phyloP scores from a whole-genome alignment of 2,113 vertebrate species.

The Aegotheles bennettii region DNA sequence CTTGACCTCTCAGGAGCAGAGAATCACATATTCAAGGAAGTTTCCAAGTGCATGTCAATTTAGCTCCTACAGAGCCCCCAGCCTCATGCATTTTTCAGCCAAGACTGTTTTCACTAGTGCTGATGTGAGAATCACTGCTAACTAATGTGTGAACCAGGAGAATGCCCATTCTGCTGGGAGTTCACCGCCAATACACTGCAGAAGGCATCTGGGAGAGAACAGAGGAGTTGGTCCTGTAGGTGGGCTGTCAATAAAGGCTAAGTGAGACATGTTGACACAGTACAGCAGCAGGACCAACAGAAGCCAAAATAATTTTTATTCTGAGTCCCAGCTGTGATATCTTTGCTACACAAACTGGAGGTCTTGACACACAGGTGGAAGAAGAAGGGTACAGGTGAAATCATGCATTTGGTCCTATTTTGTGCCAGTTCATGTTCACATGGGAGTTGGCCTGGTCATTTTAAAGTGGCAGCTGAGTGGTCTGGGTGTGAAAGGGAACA shows the following conservation, averaged over 20 bases:
- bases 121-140: not conserved
- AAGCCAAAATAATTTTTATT: not conserved
- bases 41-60: not conserved
- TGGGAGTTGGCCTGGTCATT: not conserved
- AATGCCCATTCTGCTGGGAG: fast-evolving
- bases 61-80: not conserved
- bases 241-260: not conserved
- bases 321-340: not conserved
- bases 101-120: not conserved
- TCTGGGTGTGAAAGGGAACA: not conserved
- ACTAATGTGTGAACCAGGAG: not conserved
- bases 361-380: not conserved
- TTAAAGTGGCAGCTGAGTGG: not conserved
- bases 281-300: not conserved
- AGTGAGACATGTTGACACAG: not conserved
- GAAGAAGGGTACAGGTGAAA: not conserved
- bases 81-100: not conserved
- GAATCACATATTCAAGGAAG: not conserved
- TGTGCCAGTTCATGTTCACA: not conserved
- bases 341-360: not conserved
- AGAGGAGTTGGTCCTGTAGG: not conserved
- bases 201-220: not conserved
- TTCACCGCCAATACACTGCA: not conserved
- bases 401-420: not conserved
- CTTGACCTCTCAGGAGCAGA: not conserved